phyloP scores from a whole-genome alignment of 2,113 vertebrate genomes.

The Pterophyllum scalare region DNA sequence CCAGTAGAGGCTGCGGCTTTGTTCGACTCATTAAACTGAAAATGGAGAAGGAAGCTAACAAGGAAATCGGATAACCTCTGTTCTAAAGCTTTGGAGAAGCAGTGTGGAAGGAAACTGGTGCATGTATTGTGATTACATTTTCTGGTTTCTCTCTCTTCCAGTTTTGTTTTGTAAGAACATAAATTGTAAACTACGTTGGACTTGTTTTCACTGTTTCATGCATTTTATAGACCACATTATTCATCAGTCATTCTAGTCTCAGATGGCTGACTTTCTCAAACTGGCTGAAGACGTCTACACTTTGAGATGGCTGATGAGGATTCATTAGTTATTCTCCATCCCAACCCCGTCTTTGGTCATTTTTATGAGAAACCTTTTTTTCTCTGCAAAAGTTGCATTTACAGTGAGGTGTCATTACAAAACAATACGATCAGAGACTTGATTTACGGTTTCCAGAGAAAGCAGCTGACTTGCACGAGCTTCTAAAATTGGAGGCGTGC shows the following conservation, averaged over 20 bases:
- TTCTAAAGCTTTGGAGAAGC: neutral
- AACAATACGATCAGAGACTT: no score
- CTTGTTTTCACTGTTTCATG: neutral
- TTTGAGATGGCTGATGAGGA: constrained; percentile 3
- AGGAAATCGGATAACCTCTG: neutral
- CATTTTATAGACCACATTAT: neutral
- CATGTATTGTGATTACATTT: neutral
- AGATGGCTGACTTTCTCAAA: constrained; percentile 1
- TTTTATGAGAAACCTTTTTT: neutral
- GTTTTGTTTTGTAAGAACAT: neutral
- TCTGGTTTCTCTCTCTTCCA: neutral
- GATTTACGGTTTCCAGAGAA: no score
- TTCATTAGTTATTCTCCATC: constrained; percentile 8
- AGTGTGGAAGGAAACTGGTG: neutral
- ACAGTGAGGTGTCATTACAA: no score
- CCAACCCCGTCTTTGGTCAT: neutral
- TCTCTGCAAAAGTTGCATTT: no score
- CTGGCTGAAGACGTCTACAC: neutral
- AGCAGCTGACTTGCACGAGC: no score
- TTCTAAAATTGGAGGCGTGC: neutral
- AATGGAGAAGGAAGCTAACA: neutral
- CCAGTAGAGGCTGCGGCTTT: neutral
- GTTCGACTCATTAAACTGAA: neutral
- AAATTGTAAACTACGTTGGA: neutral
- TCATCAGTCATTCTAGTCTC: neutral